Evolutionary conservation across 2,113 vertebrate species (phyloP).

Genomic region (Aplodontia rufa): DNA sequence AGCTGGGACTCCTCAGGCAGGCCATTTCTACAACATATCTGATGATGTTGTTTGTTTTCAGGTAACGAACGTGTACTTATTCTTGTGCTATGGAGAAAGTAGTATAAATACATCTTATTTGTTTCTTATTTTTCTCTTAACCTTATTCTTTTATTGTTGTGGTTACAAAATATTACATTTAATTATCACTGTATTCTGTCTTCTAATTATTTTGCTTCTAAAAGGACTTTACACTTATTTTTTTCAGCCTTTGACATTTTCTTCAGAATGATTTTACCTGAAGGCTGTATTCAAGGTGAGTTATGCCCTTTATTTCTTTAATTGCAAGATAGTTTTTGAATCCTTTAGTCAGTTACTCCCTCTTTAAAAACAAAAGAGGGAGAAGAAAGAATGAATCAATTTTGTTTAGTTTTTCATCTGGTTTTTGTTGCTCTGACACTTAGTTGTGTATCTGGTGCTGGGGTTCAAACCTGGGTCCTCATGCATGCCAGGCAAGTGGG

Average conservation of each 20-base stretch:
- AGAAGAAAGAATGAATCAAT: no score
- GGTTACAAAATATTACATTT: slow-evolving; percentile 23
- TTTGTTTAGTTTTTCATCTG: no score
- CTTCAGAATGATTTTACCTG: slow-evolving; percentile 19
- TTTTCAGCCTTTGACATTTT: neutral
- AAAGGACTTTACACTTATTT: neutral
- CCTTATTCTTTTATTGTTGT: neutral
- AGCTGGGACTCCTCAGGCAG: neutral
- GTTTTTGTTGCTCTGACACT: no score
- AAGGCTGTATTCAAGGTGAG: slow-evolving; percentile 19
- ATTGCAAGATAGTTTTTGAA: neutral
- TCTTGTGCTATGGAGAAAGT: neutral
- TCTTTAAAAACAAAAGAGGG: no score
- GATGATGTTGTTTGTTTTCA: slow-evolving; percentile 44
- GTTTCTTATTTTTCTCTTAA: neutral
- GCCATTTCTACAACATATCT: no score
- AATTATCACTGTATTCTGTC: neutral
- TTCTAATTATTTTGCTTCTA: slow-evolving; percentile 40
- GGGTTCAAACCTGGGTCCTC: no score
- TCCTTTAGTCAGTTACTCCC: neutral
- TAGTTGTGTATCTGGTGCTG: no score
- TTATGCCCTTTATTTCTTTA: slow-evolving; percentile 22
- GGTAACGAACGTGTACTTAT: neutral
- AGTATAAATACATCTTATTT: neutral
- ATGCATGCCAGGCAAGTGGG: no score